Evolutionary conservation across 2,113 vertebrate species (phyloP).

Genomic region (Protobothrops mucrosquamatus): DNA sequence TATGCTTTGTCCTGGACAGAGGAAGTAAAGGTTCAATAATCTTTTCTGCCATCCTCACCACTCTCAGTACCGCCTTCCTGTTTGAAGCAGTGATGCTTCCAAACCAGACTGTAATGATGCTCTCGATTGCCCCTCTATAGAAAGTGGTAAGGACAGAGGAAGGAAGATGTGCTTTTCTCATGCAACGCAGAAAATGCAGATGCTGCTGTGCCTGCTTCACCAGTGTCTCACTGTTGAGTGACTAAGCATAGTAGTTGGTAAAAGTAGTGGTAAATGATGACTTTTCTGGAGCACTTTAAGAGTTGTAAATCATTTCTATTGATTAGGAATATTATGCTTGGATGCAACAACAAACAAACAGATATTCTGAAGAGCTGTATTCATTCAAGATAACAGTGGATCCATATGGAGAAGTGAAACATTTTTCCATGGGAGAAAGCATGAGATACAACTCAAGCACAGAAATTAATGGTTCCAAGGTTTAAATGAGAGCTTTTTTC

Average conservation of each 20-base stretch:
- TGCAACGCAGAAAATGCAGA: too few species aligned
- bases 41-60: too few species aligned
- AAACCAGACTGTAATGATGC: too few species aligned
- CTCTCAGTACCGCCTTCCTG: too few species aligned
- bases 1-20: too few species aligned
- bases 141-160: too few species aligned
- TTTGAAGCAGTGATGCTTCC: too few species aligned
- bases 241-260: background rate
- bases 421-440: background rate
- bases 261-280: constrained; percentile 16
- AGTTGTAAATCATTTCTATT: background rate
- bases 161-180: too few species aligned
- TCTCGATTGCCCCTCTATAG: too few species aligned
- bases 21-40: too few species aligned
- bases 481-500: background rate
- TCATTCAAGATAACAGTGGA: background rate
- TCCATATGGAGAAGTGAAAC: background rate
- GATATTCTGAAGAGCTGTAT: background rate
- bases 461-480: background rate
- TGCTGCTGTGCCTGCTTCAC: too few species aligned
- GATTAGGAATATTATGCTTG: background rate
- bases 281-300: constrained; percentile 24
- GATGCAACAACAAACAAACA: background rate
- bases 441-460: background rate
- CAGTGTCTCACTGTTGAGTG: too few species aligned